These are phyloP conservation scores for Pteronura brasiliensis DNA, from an alignment of 2,113 vertebrate species.

Conservation along the genomic window DNA sequence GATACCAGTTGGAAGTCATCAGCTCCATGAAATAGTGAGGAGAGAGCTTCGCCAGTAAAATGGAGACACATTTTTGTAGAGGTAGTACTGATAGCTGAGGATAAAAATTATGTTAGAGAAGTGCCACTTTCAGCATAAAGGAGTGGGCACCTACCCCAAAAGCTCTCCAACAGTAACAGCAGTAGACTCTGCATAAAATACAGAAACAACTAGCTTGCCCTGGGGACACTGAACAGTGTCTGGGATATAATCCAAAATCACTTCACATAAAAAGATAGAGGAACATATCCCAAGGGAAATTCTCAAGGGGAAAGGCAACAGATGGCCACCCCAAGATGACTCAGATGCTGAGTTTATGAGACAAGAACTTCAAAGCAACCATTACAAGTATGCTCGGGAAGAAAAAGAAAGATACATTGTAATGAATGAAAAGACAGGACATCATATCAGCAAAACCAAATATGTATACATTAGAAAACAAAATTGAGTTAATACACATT, in stretches of 20 bases:
- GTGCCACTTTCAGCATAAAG: neutral
- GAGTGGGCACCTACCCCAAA: rapidly evolving
- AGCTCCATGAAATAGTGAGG: neutral
- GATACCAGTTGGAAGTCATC: neutral
- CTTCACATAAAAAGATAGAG: neutral
- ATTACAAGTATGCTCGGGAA: rapidly evolving
- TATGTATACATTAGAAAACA: neutral
- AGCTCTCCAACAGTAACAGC: neutral
- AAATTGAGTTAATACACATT: neutral
- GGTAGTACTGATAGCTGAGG: no score
- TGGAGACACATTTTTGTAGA: no score
- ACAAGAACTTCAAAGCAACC: neutral
- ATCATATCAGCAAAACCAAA: neutral
- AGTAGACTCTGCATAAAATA: no score
- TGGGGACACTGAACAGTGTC: no score
- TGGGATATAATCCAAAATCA: neutral
- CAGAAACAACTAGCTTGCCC: neutral
- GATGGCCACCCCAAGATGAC: neutral
- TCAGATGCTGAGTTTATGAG: no score
- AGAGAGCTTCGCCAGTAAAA: no score
- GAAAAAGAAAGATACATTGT: neutral
- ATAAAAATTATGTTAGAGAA: neutral
- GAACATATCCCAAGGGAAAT: neutral
- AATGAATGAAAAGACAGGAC: neutral
- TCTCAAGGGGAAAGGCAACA: neutral